Evolutionary conservation across 2,888 invertebrate species (phyloP), one percentile per base, ranked within the genome.

Genomic region (Zeuzera pyrina): DNA sequence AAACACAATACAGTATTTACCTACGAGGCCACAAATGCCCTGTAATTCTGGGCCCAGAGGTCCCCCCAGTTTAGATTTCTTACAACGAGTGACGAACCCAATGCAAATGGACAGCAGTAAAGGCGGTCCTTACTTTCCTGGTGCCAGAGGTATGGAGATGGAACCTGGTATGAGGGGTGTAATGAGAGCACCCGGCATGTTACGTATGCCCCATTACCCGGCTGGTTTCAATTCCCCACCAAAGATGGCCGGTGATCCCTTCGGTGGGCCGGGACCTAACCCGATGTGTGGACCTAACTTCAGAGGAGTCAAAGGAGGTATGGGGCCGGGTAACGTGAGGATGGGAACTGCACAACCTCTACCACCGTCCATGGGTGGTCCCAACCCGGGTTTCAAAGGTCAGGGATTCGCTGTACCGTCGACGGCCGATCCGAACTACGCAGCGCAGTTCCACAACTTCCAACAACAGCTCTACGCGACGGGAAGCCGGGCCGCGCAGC

Each of bases 1-100:
- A 0, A 98, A 98, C 74, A 98, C 98, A 21, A 98, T 98, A 64
- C 97, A 98, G 85, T 98, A 98, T 86, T 88, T 97, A 69, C 98
- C 98, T 12, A 94, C 96, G 31, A 88, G 96, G 74, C 94, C 97
- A n/a, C 95, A 95, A 63, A 89, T 90, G 54, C 87, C 89, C 7
- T 88, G 88, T 55, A 86, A 87, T 39, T 83, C 86, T 15, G 89
- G 87, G 31, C 91, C 91, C 1, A 84, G 94, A 26, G 91, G 92
- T 6, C 94, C 95, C 3, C 95, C 95, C 23, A 93, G 94, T 72
- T 83, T 96, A 42, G 95, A 96, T 56, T 96, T 96, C 74, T 79
- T 96, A 34, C 94, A 94, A 52, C 87, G 95, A 36, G 95, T 93
- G 56, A 91, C 95, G 12, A 93, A 93, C 65, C 95, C 96, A 0